These are phyloP conservation scores for Panopea generosa DNA, from an alignment of 2,888 invertebrate genomes.

Conservation along the genomic window DNA sequence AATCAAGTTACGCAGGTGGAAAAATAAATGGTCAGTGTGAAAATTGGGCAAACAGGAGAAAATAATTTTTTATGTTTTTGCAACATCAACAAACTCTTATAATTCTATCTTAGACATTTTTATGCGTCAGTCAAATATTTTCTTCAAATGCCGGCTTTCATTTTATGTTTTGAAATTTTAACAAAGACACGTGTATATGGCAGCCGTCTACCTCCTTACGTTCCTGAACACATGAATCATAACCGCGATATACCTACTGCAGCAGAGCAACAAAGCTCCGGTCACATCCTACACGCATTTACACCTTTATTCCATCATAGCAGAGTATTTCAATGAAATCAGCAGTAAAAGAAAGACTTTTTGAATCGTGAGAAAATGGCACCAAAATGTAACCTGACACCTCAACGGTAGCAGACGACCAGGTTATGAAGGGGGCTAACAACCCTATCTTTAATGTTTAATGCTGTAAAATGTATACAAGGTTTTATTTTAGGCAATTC, in stretches of 20 bases:
- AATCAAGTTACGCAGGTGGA: too few relatives aligned
- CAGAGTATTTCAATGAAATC: conserved; percentile 25
- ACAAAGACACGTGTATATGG: conserved; percentile 10
- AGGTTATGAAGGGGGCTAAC: conserved; percentile 25
- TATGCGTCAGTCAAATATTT: too few relatives aligned
- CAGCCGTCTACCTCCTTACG: conserved; percentile 10
- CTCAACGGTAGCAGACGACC: conserved; percentile 51
- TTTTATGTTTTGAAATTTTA: background rate
- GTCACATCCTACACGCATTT: conserved; percentile 24
- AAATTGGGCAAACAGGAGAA: too few relatives aligned
- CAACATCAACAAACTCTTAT: too few relatives aligned
- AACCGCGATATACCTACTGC: conserved; percentile 2
- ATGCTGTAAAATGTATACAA: too few relatives aligned
- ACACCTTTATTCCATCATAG: conserved; percentile 57
- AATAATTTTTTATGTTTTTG: too few relatives aligned
- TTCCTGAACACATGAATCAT: background rate
- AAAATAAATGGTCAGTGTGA: too few relatives aligned
- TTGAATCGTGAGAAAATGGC: conserved; percentile 64
- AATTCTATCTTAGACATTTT: too few relatives aligned
- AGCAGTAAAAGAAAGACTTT: conserved; percentile 45
- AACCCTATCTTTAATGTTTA: conserved; percentile 8
- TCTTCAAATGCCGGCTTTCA: too few relatives aligned
- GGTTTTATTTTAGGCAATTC: too few relatives aligned
- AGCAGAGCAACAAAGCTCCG: conserved; percentile 38
- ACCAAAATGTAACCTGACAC: conserved; percentile 57